These are phyloP conservation scores for Octopus sinensis DNA, from an alignment of 1,140 invertebrate genomes.

Conservation along the genomic window DNA sequence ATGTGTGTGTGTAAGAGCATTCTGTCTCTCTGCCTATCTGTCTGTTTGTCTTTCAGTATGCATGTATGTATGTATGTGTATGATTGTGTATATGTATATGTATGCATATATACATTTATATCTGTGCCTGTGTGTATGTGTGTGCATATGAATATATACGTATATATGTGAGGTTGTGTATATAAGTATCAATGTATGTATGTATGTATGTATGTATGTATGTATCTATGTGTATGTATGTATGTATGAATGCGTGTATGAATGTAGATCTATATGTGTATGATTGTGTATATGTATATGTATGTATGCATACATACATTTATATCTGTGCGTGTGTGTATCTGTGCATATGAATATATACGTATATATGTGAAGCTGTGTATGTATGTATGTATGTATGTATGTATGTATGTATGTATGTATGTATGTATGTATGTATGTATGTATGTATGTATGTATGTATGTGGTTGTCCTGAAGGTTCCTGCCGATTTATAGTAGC, in stretches of 20 bases:
- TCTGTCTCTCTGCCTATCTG: no score
- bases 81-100: no score
- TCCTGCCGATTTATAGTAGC: no score
- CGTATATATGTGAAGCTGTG: not conserved
- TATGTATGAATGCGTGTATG: not conserved
- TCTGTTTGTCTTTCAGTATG: no score
- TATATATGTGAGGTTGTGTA: not conserved
- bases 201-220: not conserved
- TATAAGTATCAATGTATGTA: not conserved
- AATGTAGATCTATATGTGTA: not conserved
- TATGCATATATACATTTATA: no score
- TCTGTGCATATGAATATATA: not conserved
- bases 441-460: slow-evolving; percentile 9
- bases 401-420: not conserved
- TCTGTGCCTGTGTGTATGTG: no score
- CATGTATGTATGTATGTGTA: no score
- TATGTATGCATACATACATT: not conserved
- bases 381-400: not conserved
- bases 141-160: not conserved
- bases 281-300: not conserved
- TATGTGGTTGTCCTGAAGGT: not conserved
- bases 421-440: slow-evolving; percentile 14
- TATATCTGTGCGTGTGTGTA: not conserved
- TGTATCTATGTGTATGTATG: not conserved
- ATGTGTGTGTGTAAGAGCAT: no score